These are phyloP conservation scores for Procavia capensis DNA, from an alignment of 2,113 vertebrate genomes.

Conservation along the genomic window DNA sequence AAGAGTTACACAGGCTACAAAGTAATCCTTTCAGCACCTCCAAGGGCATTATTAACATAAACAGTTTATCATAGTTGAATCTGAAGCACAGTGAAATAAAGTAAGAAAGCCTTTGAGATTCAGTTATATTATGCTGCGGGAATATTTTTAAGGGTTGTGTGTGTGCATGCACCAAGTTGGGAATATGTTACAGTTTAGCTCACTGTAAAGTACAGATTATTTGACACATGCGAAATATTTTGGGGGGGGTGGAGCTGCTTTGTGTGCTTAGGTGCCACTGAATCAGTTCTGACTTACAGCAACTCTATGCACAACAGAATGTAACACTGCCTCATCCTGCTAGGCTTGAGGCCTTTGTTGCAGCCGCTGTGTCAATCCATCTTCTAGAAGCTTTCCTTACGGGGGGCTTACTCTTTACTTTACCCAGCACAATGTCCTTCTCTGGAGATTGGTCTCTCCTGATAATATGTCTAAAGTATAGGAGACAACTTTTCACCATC, in stretches of 20 bases:
- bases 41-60: neutral
- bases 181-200: neutral
- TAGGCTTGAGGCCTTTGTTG: no score
- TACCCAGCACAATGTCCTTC: no score
- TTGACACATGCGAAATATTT: neutral
- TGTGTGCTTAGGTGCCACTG: neutral
- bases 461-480: no score
- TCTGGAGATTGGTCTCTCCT: no score
- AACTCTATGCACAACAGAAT: no score
- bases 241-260: neutral
- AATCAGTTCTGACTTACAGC: no score
- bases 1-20: neutral
- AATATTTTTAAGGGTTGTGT: neutral
- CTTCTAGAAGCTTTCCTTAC: no score
- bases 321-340: no score
- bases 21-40: neutral
- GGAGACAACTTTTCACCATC: no score
- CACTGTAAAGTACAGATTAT: neutral
- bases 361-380: no score
- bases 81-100: neutral
- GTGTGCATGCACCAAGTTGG: neutral
- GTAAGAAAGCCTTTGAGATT: neutral
- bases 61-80: neutral
- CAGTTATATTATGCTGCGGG: neutral
- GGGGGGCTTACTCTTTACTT: no score